Evolutionary conservation across 2,888 invertebrate species (phyloP).

Genomic region (Caradrina clavipalpis): DNA sequence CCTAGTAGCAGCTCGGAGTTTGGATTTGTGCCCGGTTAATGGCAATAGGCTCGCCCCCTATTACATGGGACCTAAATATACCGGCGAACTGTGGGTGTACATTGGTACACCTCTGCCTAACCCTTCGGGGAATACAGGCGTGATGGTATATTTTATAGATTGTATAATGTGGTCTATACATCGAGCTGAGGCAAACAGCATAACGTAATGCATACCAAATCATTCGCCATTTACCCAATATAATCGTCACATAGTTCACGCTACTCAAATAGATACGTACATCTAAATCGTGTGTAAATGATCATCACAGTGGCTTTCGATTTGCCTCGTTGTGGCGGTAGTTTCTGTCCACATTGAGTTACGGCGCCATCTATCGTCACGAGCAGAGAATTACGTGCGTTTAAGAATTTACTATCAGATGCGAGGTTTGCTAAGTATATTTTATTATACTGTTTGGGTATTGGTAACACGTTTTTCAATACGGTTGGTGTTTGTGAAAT

Average conservation of each 20-base stretch:
- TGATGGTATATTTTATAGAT: no score
- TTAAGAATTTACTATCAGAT: conserved; percentile 53
- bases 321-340: conserved; percentile 55
- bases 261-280: conserved; percentile 21
- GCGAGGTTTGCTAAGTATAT: conserved; percentile 33
- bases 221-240: conserved; percentile 17
- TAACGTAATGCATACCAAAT: conserved; percentile 9
- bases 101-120: no score
- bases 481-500: conserved; percentile 4
- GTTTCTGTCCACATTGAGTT: conserved; percentile 57
- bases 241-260: conserved; percentile 30
- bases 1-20: no score
- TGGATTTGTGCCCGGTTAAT: no score
- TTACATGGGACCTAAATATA: no score
- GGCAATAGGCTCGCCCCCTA: no score
- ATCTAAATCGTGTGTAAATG: conserved; percentile 51
- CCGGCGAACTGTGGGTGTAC: no score
- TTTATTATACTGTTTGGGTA: conserved; percentile 45
- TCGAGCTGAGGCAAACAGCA: background rate
- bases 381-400: conserved; percentile 53
- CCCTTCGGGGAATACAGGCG: no score
- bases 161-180: background rate
- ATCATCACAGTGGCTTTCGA: conserved; percentile 54
- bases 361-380: conserved; percentile 55
- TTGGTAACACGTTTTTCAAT: conserved; percentile 12